Evolutionary conservation across 2,113 vertebrate genomes (phyloP), one percentile per base, ranked within the genome.

Genomic region (Chrysemys picta): DNA sequence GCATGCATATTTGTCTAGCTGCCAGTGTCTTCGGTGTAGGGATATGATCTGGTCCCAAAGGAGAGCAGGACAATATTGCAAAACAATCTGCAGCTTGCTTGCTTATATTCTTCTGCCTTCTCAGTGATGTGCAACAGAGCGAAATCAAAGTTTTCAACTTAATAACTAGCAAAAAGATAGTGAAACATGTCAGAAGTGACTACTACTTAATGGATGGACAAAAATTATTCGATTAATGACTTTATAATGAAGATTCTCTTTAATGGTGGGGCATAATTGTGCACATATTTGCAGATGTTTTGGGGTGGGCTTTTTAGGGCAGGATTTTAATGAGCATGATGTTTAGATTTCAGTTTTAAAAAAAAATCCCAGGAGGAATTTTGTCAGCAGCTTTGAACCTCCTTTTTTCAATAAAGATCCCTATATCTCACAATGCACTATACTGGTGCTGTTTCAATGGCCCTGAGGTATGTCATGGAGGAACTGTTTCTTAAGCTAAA

Each of bases 231-330:
- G 14, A 56, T 79, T 45, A 11, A 45, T 35, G 88, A 50, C 11
- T 88, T 89, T 10, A 1, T 83, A n/a, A 52, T 27, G 56, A 50
- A 0, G 0, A 27, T 82, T 56, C 80, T 25, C 47, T 53, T 25
- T 24, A 72, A 8, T 47, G 24, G 24, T 49, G n/a, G 76, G 47
- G n/a, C 62, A 2, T 17, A 69, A n/a, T 21, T 82, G 0, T 53
- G 8, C 5, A 0, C 8, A 47, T 0, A 59, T 8, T 75, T 29
- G 38, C 25, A 3, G 1, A 29, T 4, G 1, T 6, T 7, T 4
- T 14, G 29, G 78, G 45, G 9, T 17, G 50, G 57, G 14, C 85
- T n/a, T 1, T 54, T 65, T 59, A 42, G 86, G n/a, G 53, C 8
- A 78, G 45, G 8, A 29, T 4, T 22, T 82, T 79, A 12, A 1